phyloP scores from a whole-genome alignment of 1,140 invertebrate species.

The Bombus pascuorum region DNA sequence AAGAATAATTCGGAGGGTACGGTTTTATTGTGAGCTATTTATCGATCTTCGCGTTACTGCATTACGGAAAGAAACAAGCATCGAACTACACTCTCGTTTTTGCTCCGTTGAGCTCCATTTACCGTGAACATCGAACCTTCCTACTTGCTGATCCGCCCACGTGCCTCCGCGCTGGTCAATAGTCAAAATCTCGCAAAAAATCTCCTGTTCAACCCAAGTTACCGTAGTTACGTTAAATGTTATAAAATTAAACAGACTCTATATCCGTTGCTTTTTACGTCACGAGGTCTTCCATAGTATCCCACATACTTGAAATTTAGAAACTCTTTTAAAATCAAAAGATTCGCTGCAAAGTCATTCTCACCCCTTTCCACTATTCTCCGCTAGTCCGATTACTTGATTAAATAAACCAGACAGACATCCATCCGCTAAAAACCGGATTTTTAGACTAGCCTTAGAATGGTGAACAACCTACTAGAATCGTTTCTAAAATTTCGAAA shows the following conservation, averaged over 20 bases:
- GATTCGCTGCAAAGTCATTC: neutral
- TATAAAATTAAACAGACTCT: neutral
- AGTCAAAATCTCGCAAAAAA: neutral
- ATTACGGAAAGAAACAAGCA: neutral
- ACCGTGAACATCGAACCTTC: neutral
- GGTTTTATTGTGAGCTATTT: conserved; percentile 21
- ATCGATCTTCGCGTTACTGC: neutral
- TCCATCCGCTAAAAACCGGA: neutral
- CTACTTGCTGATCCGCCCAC: neutral
- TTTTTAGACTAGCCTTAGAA: too few species aligned
- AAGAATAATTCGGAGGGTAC: conserved; percentile 21
- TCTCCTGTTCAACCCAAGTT: neutral
- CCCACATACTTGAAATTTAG: neutral
- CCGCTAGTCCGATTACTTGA: neutral
- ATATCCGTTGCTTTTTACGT: too few species aligned
- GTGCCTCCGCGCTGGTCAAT: neutral
- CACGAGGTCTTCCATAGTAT: too few species aligned
- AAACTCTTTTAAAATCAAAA: neutral
- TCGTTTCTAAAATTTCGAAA: neutral
- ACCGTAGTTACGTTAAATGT: too few species aligned
- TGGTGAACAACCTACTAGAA: neutral
- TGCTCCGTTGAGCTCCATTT: neutral
- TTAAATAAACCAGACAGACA: neutral
- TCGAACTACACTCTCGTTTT: neutral
- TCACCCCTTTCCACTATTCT: neutral